phyloP scores from a whole-genome alignment of 2,113 vertebrate species.

The Sorex araneus region DNA sequence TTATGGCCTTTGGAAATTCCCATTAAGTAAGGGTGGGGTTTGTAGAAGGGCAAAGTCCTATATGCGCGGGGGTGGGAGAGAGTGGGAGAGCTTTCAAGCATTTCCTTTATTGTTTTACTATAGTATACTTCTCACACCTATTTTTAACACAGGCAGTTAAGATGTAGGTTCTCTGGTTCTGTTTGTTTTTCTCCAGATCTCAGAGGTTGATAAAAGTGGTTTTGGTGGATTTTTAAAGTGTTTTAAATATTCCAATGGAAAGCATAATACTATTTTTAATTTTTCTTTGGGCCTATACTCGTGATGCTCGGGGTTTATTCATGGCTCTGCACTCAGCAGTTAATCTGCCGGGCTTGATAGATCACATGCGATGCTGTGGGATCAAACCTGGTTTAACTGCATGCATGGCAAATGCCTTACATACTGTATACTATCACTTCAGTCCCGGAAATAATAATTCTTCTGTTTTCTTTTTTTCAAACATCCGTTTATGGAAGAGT shows the following conservation, averaged over 20 bases:
- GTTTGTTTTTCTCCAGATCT: conserved; percentile 26
- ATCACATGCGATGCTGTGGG: too few species aligned
- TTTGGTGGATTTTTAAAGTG: conserved; percentile 71
- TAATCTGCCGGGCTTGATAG: too few species aligned
- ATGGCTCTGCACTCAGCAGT: too few species aligned
- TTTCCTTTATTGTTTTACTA: not conserved
- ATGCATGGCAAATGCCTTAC: too few species aligned
- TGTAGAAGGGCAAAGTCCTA: not conserved
- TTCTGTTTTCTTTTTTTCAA: conserved; percentile 68
- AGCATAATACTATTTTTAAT: conserved; percentile 54
- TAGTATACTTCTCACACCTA: not conserved
- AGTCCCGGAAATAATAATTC: conserved; percentile 6
- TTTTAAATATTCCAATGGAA: conserved; percentile 79
- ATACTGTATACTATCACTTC: too few species aligned
- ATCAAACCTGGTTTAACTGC: too few species aligned
- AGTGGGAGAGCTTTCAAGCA: not conserved
- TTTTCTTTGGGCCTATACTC: not conserved
- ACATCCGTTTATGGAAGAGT: conserved; percentile 38
- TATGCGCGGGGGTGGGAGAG: not conserved
- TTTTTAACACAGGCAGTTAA: not conserved
- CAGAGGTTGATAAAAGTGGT: not conserved
- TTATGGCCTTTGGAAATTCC: not conserved
- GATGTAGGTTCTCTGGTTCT: conserved; percentile 15
- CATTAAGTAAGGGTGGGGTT: not conserved
- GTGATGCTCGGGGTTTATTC: too few species aligned